A percentile compares a stretch with the other conserved stretches of the same genome.
Conservation (phyloP, 2,797 vertebrate genomes). For the Lepilemur ruficaudatus region DNA sequence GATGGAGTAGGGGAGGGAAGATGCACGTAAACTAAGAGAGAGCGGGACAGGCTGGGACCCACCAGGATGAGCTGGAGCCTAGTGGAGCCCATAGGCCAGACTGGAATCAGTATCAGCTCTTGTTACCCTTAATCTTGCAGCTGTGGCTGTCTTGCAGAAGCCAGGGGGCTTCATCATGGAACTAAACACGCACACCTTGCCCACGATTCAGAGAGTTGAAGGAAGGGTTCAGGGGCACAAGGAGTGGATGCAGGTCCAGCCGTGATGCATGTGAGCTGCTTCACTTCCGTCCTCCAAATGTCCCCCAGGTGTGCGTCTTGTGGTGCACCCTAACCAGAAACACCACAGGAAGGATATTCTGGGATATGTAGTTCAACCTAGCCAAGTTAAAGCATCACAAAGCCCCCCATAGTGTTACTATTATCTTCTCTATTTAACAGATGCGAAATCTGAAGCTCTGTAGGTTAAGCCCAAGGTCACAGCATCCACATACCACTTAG, state of each 20-base stretch:
- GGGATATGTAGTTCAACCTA: neutral
- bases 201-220: neutral
- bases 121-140: neutral
- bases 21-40: neutral
- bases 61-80: neutral
- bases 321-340: neutral
- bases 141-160: neutral
- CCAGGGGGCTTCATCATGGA: neutral
- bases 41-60: neutral
- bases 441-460: neutral
- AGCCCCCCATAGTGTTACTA: neutral
- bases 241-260: neutral
- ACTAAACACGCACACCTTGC: neutral
- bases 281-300: fast-evolving
- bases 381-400: neutral
- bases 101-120: neutral
- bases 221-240: neutral
- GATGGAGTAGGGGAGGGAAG: neutral
- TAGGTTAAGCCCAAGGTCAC: neutral
- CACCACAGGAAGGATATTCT: neutral
- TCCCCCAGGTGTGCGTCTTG: neutral
- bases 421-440: neutral
- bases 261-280: neutral
- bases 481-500: neutral
- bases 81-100: neutral